phyloP scores from a whole-genome alignment of 2,113 vertebrate species.

The Spilogale gracilis region DNA sequence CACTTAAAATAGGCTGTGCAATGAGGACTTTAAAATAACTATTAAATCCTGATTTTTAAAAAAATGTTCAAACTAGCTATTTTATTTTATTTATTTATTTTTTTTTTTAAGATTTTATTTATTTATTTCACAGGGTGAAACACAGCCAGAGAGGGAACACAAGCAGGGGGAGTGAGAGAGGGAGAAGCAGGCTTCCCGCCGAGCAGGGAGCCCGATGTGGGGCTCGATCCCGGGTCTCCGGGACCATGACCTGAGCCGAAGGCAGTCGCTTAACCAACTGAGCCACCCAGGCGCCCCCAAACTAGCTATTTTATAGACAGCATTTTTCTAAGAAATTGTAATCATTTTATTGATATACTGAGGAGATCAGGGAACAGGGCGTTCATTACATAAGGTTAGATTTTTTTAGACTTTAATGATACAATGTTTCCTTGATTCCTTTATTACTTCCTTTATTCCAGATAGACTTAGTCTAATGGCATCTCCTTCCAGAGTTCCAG shows the following conservation, averaged over 20 bases:
- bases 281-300: too few species aligned
- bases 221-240: too few species aligned
- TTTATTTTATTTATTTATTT: too few species aligned
- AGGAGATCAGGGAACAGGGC: neutral
- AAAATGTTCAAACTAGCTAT: neutral
- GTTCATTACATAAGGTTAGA: neutral
- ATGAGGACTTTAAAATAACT: neutral
- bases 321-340: slow-evolving; percentile 9
- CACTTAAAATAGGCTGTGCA: slow-evolving; percentile 4
- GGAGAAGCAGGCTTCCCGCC: too few species aligned
- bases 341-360: neutral
- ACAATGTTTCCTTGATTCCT: neutral
- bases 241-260: too few species aligned
- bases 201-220: too few species aligned
- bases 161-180: too few species aligned
- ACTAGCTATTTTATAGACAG: neutral
- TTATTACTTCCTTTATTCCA: neutral
- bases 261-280: too few species aligned
- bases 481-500: neutral
- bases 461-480: neutral
- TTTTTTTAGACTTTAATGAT: neutral
- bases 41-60: neutral
- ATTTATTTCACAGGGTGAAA: too few species aligned
- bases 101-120: too few species aligned
- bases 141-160: too few species aligned